phyloP scores from a whole-genome alignment of 2,113 vertebrate genomes.

The Glareola pratincola region DNA sequence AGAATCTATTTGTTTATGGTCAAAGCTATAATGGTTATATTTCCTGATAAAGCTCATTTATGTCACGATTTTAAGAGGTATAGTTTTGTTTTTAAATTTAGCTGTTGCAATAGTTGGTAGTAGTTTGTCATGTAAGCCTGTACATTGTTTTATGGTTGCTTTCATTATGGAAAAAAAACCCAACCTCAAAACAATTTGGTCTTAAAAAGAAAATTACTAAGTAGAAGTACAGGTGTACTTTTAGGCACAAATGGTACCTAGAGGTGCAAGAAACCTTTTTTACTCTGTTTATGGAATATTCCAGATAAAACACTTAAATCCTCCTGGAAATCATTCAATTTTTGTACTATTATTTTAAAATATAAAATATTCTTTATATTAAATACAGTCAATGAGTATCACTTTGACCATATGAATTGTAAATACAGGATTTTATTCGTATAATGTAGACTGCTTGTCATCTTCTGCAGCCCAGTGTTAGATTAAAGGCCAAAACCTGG shows the following conservation, averaged over 20 bases:
- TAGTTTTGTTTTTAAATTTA: not conserved
- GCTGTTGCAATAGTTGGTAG: not conserved
- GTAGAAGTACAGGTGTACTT: not conserved
- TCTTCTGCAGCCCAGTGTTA: not conserved
- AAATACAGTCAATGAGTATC: not conserved
- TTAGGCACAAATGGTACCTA: not conserved
- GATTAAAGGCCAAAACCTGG: not conserved
- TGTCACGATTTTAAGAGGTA: not conserved
- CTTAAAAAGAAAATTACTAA: not conserved
- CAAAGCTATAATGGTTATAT: not conserved
- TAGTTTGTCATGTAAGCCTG: not conserved
- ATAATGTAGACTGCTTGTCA: not conserved
- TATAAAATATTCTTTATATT: not conserved
- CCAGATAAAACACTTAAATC: not conserved
- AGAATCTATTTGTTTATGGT: not conserved
- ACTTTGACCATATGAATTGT: not conserved
- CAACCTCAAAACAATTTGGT: not conserved
- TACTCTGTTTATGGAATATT: not conserved
- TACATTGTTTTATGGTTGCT: not conserved
- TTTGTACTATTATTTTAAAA: not conserved
- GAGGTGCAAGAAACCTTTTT: not conserved
- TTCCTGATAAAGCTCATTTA: not conserved
- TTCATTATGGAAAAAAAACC: not conserved
- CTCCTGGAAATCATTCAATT: not conserved
- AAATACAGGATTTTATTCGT: not conserved